A percentile compares a stretch with the other conserved stretches of the same genome.
Evolutionary conservation across 2,113 vertebrate genomes (phyloP).

Genomic region (Scophthalmus maximus): DNA sequence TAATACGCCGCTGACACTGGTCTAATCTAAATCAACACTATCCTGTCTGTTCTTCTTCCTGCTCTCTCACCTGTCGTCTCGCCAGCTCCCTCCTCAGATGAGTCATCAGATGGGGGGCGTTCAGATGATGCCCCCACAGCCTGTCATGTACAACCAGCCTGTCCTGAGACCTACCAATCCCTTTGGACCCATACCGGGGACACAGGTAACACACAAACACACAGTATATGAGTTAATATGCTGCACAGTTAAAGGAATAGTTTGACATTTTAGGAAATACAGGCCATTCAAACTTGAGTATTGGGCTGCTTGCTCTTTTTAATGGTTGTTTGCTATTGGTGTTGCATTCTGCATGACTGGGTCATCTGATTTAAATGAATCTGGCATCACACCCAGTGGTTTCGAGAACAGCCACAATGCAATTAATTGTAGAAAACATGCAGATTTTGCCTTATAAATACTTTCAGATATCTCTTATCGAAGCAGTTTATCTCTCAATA

Average conservation of each 20-base stretch:
- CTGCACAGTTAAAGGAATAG: not conserved
- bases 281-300: not conserved
- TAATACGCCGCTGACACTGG: not conserved
- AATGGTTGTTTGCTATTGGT: no score
- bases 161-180: constrained; percentile 89
- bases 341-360: no score
- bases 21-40: not conserved
- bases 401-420: no score
- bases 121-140: constrained; percentile 88
- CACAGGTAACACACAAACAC: constrained; percentile 82
- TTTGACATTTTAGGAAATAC: no score
- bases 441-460: no score
- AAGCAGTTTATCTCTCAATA: constrained; percentile 8
- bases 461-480: not conserved
- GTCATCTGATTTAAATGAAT: no score
- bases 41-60: not conserved
- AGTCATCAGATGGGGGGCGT: constrained; percentile 87
- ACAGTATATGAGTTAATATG: not conserved
- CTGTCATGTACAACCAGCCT: constrained; percentile 88
- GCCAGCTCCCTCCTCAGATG: constrained; percentile 89
- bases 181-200: constrained; percentile 87
- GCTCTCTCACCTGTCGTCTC: constrained; percentile 15
- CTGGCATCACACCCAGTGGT: no score
- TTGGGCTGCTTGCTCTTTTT: no score
- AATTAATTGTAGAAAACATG: no score